These are phyloP conservation scores for Eledone cirrhosa DNA, from an alignment of 2,888 invertebrate genomes.

Conservation along the genomic window DNA sequence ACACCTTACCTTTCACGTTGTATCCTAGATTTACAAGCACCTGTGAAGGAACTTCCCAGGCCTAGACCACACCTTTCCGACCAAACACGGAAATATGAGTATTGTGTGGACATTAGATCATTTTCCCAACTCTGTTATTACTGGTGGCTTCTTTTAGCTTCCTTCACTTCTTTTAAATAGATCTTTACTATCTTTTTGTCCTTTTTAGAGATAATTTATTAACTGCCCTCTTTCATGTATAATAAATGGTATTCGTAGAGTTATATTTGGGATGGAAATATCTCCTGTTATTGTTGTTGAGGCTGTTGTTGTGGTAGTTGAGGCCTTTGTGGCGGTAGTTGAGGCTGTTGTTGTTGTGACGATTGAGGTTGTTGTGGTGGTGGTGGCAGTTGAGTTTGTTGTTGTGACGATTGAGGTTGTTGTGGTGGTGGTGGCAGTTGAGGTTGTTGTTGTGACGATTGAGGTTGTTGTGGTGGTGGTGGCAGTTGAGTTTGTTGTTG, in stretches of 20 bases:
- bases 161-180: no score
- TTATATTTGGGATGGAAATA: neutral
- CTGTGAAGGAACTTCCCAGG: conserved; percentile 12
- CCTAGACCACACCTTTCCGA: conserved; percentile 24
- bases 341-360: neutral
- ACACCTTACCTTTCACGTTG: conserved; percentile 15
- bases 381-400: no score
- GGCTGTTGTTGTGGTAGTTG: neutral
- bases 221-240: no score
- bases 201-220: no score
- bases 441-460: neutral
- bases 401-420: no score
- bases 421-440: no score
- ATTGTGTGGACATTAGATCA: conserved; percentile 21
- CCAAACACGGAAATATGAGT: conserved; percentile 15
- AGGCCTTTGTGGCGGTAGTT: neutral
- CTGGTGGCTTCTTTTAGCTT: no score
- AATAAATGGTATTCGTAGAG: no score
- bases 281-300: neutral
- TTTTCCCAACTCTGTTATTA: neutral
- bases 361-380: no score
- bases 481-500: neutral
- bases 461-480: neutral
- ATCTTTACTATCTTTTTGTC: no score
- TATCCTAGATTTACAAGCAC: neutral